A percentile compares a stretch with the other conserved stretches of the same genome.
Conservation (phyloP, 2,797 vertebrate species). For the Rhinoraja longicauda region DNA sequence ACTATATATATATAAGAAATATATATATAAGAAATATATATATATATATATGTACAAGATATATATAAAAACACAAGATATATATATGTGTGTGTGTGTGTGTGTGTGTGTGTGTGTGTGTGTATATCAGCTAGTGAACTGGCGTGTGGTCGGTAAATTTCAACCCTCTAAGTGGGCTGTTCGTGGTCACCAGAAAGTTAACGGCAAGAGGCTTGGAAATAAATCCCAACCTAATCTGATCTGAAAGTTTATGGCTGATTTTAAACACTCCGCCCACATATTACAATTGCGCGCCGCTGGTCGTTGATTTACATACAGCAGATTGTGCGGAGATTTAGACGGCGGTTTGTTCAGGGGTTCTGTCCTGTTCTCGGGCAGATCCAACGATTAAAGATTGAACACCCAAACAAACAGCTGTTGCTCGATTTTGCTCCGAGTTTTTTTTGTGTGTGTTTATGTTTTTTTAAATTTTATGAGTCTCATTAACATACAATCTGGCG, state of each 20-base stretch:
- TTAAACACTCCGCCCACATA: conserved; percentile 51
- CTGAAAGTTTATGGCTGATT: conserved; percentile 6
- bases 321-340: conserved; percentile 84
- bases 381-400: conserved; percentile 80
- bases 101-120: no score
- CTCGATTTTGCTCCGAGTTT: conserved; percentile 61
- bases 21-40: no score
- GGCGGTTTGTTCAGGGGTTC: conserved; percentile 77
- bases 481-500: conserved; percentile 55
- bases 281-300: conserved; percentile 67
- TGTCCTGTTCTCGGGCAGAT: conserved; percentile 77
- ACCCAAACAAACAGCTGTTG: conserved; percentile 77
- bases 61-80: not conserved
- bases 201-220: not conserved
- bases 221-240: not conserved
- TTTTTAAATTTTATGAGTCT: conserved; percentile 54
- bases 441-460: conserved; percentile 42
- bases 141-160: not conserved
- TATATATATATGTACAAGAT: not conserved
- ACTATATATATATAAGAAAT: no score
- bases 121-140: not conserved
- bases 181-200: not conserved
- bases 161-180: no score
- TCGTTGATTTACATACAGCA: conserved; percentile 77
- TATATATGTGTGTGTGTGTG: no score